A percentile compares a stretch with the other conserved stretches of the same genome.
phyloP scores from a whole-genome alignment of 2,888 invertebrate species.

The Isotomurus palustris region DNA sequence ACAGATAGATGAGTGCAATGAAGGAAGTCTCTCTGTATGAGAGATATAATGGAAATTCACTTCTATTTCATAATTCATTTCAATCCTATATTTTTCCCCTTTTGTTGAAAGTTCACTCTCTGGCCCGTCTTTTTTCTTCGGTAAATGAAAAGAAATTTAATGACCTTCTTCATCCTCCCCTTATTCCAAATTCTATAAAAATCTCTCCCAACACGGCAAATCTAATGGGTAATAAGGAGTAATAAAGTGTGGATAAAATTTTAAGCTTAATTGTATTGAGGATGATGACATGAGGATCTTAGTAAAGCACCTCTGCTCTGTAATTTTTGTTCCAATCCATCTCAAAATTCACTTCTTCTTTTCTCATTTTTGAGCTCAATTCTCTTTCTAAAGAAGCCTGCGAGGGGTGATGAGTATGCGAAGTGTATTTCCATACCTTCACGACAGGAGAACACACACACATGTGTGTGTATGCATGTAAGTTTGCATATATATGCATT shows the following conservation, averaged over 20 bases:
- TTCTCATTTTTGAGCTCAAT: no score
- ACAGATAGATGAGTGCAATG: neutral
- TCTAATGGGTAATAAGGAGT: slow-evolving; percentile 9
- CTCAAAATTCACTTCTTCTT: no score
- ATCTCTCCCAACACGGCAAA: neutral
- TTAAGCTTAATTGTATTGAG: neutral
- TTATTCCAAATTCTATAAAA: slow-evolving; percentile 7
- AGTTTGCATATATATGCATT: no score
- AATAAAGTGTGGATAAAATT: neutral
- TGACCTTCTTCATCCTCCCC: neutral
- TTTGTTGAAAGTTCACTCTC: slow-evolving; percentile 10
- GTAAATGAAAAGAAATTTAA: slow-evolving; percentile 13
- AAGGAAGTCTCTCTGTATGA: no score
- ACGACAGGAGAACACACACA: no score
- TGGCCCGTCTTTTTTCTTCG: neutral
- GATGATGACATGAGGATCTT: no score
- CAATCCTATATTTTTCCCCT: slow-evolving; percentile 18
- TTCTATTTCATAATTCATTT: slow-evolving; percentile 26
- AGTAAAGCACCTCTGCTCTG: neutral
- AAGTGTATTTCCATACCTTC: no score
- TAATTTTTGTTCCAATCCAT: neutral
- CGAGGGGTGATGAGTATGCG: no score
- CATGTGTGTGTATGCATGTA: no score
- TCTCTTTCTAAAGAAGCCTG: no score
- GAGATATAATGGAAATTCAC: slow-evolving; percentile 17